Conservation (phyloP, 1,140 invertebrate genomes). For the Heliconius congener region DNA sequence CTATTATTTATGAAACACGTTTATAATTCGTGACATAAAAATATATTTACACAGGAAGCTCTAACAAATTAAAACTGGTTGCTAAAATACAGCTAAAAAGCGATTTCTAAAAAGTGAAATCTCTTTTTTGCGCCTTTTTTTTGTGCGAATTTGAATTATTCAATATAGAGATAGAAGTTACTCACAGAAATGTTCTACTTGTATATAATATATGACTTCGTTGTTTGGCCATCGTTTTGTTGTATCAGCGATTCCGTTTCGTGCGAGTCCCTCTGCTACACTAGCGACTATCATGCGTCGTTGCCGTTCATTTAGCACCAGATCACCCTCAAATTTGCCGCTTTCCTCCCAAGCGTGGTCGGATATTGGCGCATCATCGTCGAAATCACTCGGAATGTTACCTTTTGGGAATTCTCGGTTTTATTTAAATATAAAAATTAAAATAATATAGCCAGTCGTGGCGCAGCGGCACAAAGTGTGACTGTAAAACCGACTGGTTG, state of each 20-base stretch:
- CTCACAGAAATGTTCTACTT: constrained; percentile 85
- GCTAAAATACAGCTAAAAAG: neutral
- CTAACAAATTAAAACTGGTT: neutral
- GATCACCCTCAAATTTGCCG: constrained; percentile 80
- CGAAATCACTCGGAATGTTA: constrained; percentile 54
- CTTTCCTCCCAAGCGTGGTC: constrained; percentile 80
- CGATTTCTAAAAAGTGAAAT: neutral
- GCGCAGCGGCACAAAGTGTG: too few species aligned
- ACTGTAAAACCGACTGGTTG: too few species aligned
- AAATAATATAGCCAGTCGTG: neutral
- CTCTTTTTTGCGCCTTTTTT: neutral
- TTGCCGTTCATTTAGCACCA: constrained; percentile 75
- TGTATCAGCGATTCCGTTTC: constrained; percentile 84
- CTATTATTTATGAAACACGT: neutral
- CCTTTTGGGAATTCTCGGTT: constrained; percentile 46
- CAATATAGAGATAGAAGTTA: constrained; percentile 15
- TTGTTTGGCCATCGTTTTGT: constrained; percentile 84
- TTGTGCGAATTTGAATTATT: too few species aligned
- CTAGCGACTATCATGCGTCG: constrained; percentile 70
- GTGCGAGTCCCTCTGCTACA: constrained; percentile 70
- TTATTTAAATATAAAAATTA: neutral
- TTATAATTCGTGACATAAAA: neutral
- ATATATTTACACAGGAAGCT: neutral
- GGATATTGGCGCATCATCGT: constrained; percentile 61
- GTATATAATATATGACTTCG: constrained; percentile 84